A percentile compares a stretch with the other conserved stretches of the same genome.
Evolutionary conservation across 2,113 vertebrate species (phyloP).

Genomic region (Numenius arquata): DNA sequence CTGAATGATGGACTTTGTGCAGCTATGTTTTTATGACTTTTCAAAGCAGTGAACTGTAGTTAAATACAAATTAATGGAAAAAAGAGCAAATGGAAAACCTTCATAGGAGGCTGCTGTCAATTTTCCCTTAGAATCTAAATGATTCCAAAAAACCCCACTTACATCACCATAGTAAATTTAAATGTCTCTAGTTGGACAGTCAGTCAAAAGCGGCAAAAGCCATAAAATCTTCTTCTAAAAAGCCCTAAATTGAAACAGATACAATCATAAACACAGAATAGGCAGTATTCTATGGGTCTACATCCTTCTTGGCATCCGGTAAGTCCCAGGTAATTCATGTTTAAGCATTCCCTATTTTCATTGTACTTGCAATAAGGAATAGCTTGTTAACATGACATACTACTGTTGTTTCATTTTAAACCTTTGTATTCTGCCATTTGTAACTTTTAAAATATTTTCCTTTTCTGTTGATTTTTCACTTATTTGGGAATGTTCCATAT

Average conservation of each 20-base stretch:
- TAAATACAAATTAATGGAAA: background rate
- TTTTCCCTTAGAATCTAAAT: background rate
- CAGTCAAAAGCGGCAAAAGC: background rate
- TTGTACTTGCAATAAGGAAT: background rate
- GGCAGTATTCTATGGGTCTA: background rate
- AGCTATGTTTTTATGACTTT: background rate
- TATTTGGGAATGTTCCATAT: background rate
- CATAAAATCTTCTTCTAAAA: background rate
- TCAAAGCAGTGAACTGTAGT: background rate
- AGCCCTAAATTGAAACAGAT: background rate
- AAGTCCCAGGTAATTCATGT: background rate
- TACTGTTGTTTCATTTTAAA: background rate
- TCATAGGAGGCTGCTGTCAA: background rate
- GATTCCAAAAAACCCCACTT: rapidly evolving
- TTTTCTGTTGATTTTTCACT: background rate
- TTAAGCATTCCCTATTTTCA: background rate
- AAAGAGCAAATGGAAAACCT: background rate
- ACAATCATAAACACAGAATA: background rate
- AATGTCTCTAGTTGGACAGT: background rate
- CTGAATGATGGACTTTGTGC: background rate
- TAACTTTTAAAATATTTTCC: background rate
- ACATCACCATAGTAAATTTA: background rate
- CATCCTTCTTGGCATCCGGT: background rate
- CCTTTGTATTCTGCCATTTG: rapidly evolving
- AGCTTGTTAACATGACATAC: background rate